A percentile compares a stretch with the other conserved stretches of the same genome.
These are phyloP conservation scores for Sorex fumeus DNA, from an alignment of 2,113 vertebrate genomes.

Conservation along the genomic window DNA sequence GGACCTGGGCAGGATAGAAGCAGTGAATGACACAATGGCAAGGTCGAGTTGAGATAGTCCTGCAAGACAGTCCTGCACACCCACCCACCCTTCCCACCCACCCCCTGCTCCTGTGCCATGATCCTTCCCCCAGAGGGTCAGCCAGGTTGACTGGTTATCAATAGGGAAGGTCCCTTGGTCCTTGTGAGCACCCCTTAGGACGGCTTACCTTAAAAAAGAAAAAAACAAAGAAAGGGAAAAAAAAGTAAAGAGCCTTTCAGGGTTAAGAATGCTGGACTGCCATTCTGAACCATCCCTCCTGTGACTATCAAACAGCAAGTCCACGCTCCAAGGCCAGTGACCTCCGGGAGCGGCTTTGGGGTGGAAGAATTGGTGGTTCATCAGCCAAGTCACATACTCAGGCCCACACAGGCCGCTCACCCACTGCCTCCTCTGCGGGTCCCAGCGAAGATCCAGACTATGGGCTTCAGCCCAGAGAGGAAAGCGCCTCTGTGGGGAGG, in stretches of 20 bases:
- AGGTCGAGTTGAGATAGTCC: background rate
- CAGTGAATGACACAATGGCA: background rate
- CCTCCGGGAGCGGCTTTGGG: background rate
- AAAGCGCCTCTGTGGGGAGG: background rate
- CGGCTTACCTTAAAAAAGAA: too few species aligned
- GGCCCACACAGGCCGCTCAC: background rate
- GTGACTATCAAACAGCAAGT: background rate
- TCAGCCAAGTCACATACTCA: background rate
- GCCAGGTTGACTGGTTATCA: too few species aligned
- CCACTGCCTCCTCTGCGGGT: background rate
- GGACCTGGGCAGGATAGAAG: background rate
- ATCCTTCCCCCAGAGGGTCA: too few species aligned
- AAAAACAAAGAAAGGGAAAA: too few species aligned
- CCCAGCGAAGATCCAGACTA: background rate
- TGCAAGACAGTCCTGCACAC: background rate
- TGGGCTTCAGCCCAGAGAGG: background rate
- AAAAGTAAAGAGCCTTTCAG: background rate
- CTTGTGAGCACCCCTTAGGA: too few species aligned
- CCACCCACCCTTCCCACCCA: too few species aligned
- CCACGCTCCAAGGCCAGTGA: background rate
- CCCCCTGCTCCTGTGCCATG: too few species aligned
- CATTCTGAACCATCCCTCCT: background rate
- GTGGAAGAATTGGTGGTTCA: fast-evolving
- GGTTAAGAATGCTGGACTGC: background rate
- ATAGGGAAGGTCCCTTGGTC: too few species aligned